Conservation (phyloP, 2,888 invertebrate species). For the Drosophila barbarae region DNA sequence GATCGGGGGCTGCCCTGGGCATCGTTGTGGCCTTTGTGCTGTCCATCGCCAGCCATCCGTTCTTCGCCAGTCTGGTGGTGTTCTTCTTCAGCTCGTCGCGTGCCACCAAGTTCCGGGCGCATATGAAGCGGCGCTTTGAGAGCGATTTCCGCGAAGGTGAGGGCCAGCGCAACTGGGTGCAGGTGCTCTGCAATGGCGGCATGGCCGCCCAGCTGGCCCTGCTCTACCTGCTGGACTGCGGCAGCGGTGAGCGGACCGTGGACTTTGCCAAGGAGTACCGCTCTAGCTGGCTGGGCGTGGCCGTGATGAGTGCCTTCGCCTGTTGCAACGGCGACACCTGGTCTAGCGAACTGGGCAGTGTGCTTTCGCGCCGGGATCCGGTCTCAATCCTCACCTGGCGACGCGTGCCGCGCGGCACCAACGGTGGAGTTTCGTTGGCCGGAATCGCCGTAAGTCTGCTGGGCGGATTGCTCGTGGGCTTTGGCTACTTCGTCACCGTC, state of each 20-base stretch:
- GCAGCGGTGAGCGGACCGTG: constrained; percentile 88
- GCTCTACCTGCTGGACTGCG: constrained; percentile 89
- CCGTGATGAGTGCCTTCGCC: constrained; percentile 88
- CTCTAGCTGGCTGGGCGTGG: constrained; percentile 90
- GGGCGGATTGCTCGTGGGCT: constrained; percentile 83
- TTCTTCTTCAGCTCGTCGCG: constrained; percentile 91
- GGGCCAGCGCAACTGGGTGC: constrained; percentile 93
- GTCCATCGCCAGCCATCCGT: constrained; percentile 88
- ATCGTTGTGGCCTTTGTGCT: constrained; percentile 87
- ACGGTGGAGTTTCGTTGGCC: constrained; percentile 88
- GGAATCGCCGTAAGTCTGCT: constrained; percentile 82
- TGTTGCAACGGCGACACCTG: constrained; percentile 94
- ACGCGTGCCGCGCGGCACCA: constrained; percentile 91
- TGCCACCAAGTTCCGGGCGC: constrained; percentile 87
- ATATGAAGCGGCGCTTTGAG: constrained; percentile 86
- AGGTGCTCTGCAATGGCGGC: constrained; percentile 93
- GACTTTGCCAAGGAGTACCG: constrained; percentile 88
- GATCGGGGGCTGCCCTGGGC: constrained; percentile 86
- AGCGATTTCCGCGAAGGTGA: constrained; percentile 89
- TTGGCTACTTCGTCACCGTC: constrained; percentile 85
- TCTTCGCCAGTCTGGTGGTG: constrained; percentile 85
- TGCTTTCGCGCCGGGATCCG: constrained; percentile 85
- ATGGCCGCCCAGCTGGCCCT: constrained; percentile 89
- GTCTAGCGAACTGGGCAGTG: constrained; percentile 93
- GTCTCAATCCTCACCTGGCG: constrained; percentile 87